phyloP scores from a whole-genome alignment of 2,113 vertebrate species.

The Anarrhichthys ocellatus region DNA sequence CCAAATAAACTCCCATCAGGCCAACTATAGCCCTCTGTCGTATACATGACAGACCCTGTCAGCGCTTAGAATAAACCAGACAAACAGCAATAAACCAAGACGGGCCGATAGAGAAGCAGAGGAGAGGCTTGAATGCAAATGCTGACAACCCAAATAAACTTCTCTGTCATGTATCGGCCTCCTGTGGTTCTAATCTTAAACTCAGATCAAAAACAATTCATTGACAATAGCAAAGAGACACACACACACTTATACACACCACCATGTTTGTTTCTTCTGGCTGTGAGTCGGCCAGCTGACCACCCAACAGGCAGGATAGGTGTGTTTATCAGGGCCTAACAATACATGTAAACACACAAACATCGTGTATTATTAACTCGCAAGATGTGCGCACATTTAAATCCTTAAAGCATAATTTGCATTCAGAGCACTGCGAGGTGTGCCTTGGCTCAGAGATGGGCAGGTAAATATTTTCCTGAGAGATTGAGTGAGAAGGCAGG shows the following conservation, averaged over 20 bases:
- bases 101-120: slow-evolving; percentile 2
- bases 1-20: slow-evolving; percentile 28
- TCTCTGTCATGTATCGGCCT: slow-evolving; percentile 5
- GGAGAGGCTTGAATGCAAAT: slow-evolving; percentile 48
- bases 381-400: not conserved
- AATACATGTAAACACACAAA: slow-evolving; percentile 29
- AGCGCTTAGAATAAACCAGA: not conserved
- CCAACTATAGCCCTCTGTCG: not conserved
- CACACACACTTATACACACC: slow-evolving; percentile 7
- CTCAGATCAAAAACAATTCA: slow-evolving; percentile 52
- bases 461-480: slow-evolving; percentile 46
- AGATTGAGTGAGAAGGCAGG: slow-evolving; percentile 9
- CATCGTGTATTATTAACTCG: not conserved
- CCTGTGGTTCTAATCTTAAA: slow-evolving; percentile 50
- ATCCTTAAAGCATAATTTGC: not conserved
- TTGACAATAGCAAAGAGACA: slow-evolving; percentile 59
- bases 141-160: slow-evolving; percentile 58
- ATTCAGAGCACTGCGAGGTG: not conserved
- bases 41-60: not conserved
- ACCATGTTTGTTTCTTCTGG: slow-evolving; percentile 67
- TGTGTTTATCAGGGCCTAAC: slow-evolving; percentile 40
- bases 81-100: slow-evolving; percentile 7
- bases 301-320: slow-evolving; percentile 40
- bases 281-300: slow-evolving; percentile 42
- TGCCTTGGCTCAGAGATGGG: slow-evolving; percentile 19